A percentile compares a stretch with the other conserved stretches of the same genome.
phyloP scores from a whole-genome alignment of 2,113 vertebrate species.

The Phaethon lepturus region DNA sequence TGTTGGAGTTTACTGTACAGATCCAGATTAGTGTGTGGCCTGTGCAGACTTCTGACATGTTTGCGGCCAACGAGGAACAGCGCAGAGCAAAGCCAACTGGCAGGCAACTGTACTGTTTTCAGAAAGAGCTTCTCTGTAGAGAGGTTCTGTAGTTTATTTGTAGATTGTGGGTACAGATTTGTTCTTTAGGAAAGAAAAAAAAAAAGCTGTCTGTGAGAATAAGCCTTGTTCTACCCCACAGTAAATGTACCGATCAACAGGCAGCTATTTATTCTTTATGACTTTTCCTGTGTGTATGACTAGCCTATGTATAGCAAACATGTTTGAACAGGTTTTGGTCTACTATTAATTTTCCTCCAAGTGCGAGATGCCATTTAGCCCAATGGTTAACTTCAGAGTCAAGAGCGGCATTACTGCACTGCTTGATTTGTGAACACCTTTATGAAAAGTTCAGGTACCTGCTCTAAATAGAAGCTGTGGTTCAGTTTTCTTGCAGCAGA shows the following conservation, averaged over 20 bases:
- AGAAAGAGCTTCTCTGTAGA: not conserved
- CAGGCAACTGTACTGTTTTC: not conserved
- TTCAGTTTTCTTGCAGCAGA: not conserved
- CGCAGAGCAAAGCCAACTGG: not conserved
- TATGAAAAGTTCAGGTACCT: not conserved
- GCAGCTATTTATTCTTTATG: conserved; percentile 47
- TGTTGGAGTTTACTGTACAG: not conserved
- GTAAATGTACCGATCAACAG: not conserved
- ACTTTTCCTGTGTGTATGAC: conserved; percentile 45
- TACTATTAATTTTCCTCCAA: not conserved
- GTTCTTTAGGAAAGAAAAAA: not conserved
- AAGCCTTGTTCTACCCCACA: not conserved
- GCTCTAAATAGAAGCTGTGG: not conserved
- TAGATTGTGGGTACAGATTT: not conserved
- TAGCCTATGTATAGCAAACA: conserved; percentile 22
- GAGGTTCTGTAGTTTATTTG: conserved; percentile 14
- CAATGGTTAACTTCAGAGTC: not conserved
- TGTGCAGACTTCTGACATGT: not conserved
- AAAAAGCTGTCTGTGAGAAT: not conserved
- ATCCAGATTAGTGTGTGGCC: not conserved
- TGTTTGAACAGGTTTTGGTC: conserved; percentile 10
- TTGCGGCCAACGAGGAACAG: not conserved
- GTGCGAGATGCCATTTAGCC: not conserved
- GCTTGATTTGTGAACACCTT: not conserved
- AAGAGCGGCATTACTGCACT: not conserved